Conservation (phyloP, 1,140 invertebrate genomes). For the Centruroides sculpturatus region DNA sequence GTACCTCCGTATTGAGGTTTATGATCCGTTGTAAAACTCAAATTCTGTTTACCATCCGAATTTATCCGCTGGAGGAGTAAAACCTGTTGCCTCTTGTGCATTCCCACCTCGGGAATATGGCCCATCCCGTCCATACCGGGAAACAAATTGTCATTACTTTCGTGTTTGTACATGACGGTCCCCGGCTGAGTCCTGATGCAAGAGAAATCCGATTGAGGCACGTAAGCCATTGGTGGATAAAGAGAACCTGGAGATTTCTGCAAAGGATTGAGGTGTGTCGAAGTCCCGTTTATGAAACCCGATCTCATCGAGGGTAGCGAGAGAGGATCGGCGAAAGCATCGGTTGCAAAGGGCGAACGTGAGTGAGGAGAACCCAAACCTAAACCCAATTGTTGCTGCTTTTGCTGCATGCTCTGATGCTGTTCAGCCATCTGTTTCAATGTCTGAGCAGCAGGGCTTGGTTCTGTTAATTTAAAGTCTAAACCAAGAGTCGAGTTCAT, state of each 20-base stretch:
- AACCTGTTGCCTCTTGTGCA: no score
- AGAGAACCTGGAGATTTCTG: conserved; percentile 1
- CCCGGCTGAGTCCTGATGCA: background rate
- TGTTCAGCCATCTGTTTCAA: conserved; percentile 92
- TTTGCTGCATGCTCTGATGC: conserved; percentile 70
- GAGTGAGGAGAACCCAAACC: background rate
- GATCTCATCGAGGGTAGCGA: conserved; percentile 1
- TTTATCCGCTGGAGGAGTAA: no score
- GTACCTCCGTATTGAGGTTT: background rate
- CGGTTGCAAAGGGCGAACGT: conserved; percentile 7
- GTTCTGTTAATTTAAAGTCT: conserved; percentile 23
- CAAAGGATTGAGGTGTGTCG: background rate
- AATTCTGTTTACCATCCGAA: no score
- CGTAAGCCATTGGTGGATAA: background rate
- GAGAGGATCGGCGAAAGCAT: conserved; percentile 5
- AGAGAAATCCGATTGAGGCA: conserved; percentile 21
- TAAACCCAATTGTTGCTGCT: conserved; percentile 10
- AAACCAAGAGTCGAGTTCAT: conserved; percentile 9
- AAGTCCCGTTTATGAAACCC: conserved; percentile 3
- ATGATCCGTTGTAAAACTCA: no score
- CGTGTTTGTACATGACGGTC: background rate
- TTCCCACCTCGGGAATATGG: no score
- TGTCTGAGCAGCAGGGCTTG: conserved; percentile 75
- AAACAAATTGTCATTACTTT: no score
- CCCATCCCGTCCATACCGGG: no score